Evolutionary conservation across 2,888 invertebrate genomes (phyloP).

Genomic region (Emmelina monodactyla): DNA sequence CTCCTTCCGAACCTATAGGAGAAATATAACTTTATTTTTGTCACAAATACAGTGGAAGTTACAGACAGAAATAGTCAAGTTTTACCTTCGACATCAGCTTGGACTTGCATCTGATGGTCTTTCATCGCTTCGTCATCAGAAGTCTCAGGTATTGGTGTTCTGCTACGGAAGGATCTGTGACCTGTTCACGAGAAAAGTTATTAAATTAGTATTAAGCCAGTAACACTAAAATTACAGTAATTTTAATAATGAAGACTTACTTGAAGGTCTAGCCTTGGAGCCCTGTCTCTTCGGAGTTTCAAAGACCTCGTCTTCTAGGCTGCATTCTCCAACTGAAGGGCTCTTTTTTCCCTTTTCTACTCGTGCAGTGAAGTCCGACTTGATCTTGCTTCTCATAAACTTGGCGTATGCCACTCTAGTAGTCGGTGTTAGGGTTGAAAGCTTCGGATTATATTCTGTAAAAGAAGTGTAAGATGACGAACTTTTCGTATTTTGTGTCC

Average conservation of each 20-base stretch:
- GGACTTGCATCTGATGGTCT: conserved; percentile 43
- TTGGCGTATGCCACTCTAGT: conserved; percentile 87
- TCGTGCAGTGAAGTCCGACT: conserved; percentile 53
- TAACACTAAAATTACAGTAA: neutral
- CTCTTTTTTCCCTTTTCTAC: conserved; percentile 23
- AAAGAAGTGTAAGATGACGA: conserved; percentile 8
- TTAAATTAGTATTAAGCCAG: conserved; percentile 1
- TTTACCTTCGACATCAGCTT: conserved; percentile 51
- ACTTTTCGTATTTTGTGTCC: neutral
- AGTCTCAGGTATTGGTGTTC: conserved; percentile 68
- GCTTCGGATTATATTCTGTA: conserved; percentile 82
- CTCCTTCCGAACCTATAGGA: conserved; percentile 31
- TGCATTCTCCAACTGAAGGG: conserved; percentile 24
- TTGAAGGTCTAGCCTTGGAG: conserved; percentile 16
- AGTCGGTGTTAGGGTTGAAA: conserved; percentile 76
- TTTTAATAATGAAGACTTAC: conserved; percentile 2
- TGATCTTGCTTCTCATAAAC: conserved; percentile 81
- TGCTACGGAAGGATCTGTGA: conserved; percentile 45
- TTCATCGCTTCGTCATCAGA: conserved; percentile 51
- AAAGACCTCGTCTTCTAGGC: conserved; percentile 38
- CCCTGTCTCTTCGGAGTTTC: conserved; percentile 27
- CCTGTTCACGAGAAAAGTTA: conserved; percentile 20
- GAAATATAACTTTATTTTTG: neutral
- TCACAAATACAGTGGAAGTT: neutral
- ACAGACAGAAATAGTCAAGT: conserved; percentile 8